Conservation (phyloP, 2,888 invertebrate species). For the Schizotus pectinicornis region DNA sequence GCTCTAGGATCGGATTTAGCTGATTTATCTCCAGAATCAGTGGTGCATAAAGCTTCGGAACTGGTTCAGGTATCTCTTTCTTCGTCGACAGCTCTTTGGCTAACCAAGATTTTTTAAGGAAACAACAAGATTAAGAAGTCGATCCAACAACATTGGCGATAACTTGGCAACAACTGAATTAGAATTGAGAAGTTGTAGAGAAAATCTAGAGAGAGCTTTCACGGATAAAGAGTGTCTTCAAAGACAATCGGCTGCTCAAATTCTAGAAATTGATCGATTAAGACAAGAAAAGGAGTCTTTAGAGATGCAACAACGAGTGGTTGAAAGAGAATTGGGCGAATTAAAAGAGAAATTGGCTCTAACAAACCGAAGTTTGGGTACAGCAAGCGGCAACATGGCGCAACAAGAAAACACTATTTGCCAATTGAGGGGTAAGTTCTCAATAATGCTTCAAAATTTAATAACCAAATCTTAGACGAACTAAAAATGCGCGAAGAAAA, state of each 20-base stretch:
- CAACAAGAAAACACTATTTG: slow-evolving; percentile 72
- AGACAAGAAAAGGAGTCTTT: slow-evolving; percentile 80
- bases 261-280: slow-evolving; percentile 73
- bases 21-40: slow-evolving; percentile 73
- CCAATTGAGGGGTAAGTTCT: slow-evolving; percentile 67
- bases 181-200: slow-evolving; percentile 70
- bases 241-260: slow-evolving; percentile 73
- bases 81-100: not conserved
- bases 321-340: slow-evolving; percentile 76
- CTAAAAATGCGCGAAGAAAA: slow-evolving; percentile 73
- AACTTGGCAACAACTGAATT: slow-evolving; percentile 68
- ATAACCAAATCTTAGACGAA: slow-evolving; percentile 65
- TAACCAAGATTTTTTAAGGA: slow-evolving; percentile 45
- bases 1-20: slow-evolving; percentile 76
- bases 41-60: slow-evolving; percentile 80
- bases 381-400: slow-evolving; percentile 71
- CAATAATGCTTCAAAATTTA: slow-evolving; percentile 3
- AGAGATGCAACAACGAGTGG: slow-evolving; percentile 73
- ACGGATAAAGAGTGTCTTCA: slow-evolving; percentile 78
- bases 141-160: slow-evolving; percentile 65
- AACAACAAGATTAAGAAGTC: slow-evolving; percentile 53
- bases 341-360: slow-evolving; percentile 69
- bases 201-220: slow-evolving; percentile 68
- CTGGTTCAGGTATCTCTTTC: slow-evolving; percentile 67
- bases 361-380: slow-evolving; percentile 69